phyloP scores from a whole-genome alignment of 2,797 vertebrate species.

The Vespertilio murinus region DNA sequence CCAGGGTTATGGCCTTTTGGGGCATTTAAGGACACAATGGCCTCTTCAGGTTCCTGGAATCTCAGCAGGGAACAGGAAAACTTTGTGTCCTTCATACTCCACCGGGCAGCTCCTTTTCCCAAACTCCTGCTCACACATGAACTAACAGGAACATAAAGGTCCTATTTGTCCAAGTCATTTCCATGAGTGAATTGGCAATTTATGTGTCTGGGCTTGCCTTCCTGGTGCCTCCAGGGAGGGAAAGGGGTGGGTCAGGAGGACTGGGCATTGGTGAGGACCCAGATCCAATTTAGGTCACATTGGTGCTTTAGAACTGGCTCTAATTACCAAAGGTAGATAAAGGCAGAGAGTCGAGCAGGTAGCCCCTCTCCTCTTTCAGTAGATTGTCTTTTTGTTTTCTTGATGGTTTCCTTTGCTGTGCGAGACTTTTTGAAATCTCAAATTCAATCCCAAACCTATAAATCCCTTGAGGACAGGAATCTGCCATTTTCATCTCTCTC shows the following conservation, averaged over 20 bases:
- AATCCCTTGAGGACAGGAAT: not conserved
- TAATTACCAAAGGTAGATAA: not conserved
- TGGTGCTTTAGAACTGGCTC: not conserved
- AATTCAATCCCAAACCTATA: not conserved
- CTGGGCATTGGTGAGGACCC: not conserved
- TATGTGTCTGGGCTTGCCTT: not conserved
- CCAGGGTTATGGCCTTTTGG: not conserved
- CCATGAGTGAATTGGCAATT: conserved; percentile 35
- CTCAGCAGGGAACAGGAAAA: conserved; percentile 28
- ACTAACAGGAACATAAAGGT: conserved; percentile 51
- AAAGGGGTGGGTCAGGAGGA: not conserved
- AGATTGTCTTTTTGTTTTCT: not conserved
- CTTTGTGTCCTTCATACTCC: conserved; percentile 53
- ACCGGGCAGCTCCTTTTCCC: conserved; percentile 19
- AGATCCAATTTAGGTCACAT: not conserved
- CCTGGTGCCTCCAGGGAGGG: conserved; percentile 14
- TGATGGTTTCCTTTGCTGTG: not conserved
- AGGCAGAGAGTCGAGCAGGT: not conserved
- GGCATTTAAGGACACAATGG: not conserved
- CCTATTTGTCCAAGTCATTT: conserved; percentile 51
- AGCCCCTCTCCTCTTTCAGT: not conserved
- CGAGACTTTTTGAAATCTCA: not conserved
- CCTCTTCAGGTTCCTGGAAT: conserved; percentile 53
- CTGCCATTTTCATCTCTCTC: not conserved
- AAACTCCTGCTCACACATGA: not conserved